These are phyloP conservation scores for Wasmannia auropunctata DNA, from an alignment of 1,140 invertebrate species.

Conservation along the genomic window DNA sequence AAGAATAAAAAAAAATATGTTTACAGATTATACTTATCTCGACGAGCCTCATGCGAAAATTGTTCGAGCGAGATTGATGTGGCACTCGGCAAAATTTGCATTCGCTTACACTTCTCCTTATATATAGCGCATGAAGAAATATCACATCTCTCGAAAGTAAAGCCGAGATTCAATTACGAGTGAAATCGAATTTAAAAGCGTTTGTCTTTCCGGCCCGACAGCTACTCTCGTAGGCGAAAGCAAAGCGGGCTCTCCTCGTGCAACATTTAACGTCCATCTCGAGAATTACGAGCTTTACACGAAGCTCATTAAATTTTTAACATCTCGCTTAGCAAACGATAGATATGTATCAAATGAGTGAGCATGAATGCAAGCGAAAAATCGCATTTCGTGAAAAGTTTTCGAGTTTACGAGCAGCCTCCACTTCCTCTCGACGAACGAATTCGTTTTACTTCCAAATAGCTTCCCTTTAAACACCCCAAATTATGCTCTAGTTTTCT, in stretches of 20 bases:
- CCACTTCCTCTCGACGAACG: background rate
- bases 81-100: conserved; percentile 30
- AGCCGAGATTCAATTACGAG: conserved; percentile 42
- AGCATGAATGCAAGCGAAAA: background rate
- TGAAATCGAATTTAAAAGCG: conserved; percentile 32
- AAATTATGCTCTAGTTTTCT: conserved; percentile 15
- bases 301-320: conserved; percentile 46
- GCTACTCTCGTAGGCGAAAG: background rate
- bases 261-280: conserved; percentile 47
- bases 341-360: background rate
- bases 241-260: background rate
- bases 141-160: conserved; percentile 3
- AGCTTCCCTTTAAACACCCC: background rate
- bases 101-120: background rate
- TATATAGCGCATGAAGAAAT: background rate
- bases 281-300: conserved; percentile 26
- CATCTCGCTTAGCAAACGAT: conserved; percentile 25
- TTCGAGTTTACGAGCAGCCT: conserved; percentile 33
- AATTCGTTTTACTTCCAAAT: conserved; percentile 11
- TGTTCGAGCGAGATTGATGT: conserved; percentile 24
- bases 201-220: conserved; percentile 33
- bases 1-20: conserved; percentile 18
- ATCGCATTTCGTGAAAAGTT: background rate
- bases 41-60: background rate
- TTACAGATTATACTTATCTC: conserved; percentile 30